Percentiles rank a stretch among this genome's conserved stretches.
These are phyloP conservation scores for Puma concolor DNA, from an alignment of 2,113 vertebrate genomes.

Conservation along the genomic window DNA sequence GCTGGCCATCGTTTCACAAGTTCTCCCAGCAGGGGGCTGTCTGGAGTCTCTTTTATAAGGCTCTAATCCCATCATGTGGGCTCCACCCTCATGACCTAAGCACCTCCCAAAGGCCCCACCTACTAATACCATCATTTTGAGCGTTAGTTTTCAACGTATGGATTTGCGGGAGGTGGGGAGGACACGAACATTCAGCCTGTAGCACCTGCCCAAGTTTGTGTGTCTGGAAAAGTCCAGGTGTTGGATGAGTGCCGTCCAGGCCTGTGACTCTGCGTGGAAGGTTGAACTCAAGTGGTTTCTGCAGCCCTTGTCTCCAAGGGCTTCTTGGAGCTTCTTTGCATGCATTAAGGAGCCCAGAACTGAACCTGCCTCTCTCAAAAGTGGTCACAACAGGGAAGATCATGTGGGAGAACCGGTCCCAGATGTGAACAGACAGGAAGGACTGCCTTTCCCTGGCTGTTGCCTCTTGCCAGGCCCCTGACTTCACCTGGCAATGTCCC, in stretches of 20 bases:
- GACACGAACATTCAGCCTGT: not conserved
- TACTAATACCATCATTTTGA: not conserved
- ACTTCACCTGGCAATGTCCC: fast-evolving
- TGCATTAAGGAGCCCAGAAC: not conserved
- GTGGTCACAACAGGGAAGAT: not conserved
- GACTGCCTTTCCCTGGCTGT: fast-evolving
- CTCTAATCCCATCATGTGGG: not conserved
- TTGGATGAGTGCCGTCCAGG: not conserved
- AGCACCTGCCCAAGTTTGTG: not conserved
- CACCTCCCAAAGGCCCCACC: not conserved
- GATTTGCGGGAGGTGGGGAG: not conserved
- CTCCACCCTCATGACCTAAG: not conserved
- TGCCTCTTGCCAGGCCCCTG: not conserved
- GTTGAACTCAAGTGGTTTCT: not conserved
- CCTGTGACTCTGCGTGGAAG: not conserved
- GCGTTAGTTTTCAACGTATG: not conserved
- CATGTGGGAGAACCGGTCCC: not conserved
- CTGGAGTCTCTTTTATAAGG: not conserved
- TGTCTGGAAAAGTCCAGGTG: not conserved
- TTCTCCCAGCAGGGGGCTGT: too few species aligned
- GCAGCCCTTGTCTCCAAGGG: not conserved
- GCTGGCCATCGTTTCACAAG: too few species aligned
- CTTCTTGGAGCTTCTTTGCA: not conserved
- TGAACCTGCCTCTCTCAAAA: not conserved
- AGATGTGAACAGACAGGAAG: not conserved